Base-by-base conservation (phyloP, 2,797 vertebrate species). In the Helarctos malayanus region DNA sequence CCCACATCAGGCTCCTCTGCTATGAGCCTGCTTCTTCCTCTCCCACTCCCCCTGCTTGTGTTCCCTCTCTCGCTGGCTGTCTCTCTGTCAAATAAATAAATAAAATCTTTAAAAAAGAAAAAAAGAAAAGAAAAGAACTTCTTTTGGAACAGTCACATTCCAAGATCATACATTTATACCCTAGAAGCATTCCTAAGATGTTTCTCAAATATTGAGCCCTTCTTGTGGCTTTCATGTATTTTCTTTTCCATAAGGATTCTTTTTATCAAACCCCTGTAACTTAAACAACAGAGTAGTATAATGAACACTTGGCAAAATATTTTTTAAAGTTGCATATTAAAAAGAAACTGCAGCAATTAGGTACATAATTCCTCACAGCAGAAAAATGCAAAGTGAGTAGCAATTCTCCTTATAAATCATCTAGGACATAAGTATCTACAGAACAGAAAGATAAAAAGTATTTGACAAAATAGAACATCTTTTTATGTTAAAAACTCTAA, bases 121-220 rank as follows among this genome's bases (percentile, higher is more conserved):
- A 38, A 38, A 38, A 38, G 38, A 38, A 4, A 38, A 93, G 41
- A 49, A 90, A 76, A 94, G 47, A 94, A 73, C 82, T 92, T 95
- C 87, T 89, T 82, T 96, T 95, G 75, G 27, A 88, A 91, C 54
- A 88, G 45, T 94, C 73, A 85, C 47, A 92, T 73, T 85, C 61
- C 78, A 81, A 95, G 69, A 92, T 94, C 85, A 83, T 75, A 82
- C 41, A 38, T 82, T 92, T 90, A 73, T 54, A 79, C 5, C 38
- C 49, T 75, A 79, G 61, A 94, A 90, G 56, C 75, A 96, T 75
- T 95, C 68, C 41, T 91, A 61, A 35, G 49, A 83, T 86, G 35
- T 97, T 93, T 85, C 21, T 65, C 23, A 47, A 21, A 89, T 71
- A 57, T 18, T 45, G 32, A 95, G 35, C 15, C 76, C 65, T 97